These are phyloP conservation scores for Dynastes hyllus DNA, from an alignment of 2,888 invertebrate genomes.

Conservation along the genomic window DNA sequence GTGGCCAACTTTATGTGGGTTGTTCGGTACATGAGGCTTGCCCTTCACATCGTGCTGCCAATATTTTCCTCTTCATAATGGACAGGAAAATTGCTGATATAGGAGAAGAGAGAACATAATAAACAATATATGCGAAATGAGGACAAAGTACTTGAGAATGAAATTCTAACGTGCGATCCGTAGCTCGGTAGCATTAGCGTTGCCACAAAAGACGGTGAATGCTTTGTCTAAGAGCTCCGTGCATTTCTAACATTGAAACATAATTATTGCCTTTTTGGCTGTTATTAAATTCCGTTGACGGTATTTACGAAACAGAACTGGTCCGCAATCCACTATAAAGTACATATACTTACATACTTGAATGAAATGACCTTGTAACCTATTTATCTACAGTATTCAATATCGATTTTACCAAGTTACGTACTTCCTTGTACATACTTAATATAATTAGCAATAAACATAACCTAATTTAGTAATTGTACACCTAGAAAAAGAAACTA, in stretches of 20 bases:
- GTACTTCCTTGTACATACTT: not conserved
- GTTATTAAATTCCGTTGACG: constrained; percentile 38
- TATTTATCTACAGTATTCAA: not conserved
- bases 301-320: not conserved
- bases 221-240: constrained; percentile 1
- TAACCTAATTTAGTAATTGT: too few relatives aligned
- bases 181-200: constrained; percentile 1
- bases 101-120: constrained; percentile 43
- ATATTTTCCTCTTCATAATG: constrained; percentile 48
- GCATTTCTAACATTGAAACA: constrained; percentile 26
- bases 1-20: constrained; percentile 58
- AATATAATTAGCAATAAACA: not conserved
- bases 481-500: too few relatives aligned
- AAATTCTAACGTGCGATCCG: constrained; percentile 27
- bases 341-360: not conserved
- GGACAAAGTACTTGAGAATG: constrained; percentile 48
- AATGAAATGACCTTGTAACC: not conserved
- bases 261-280: constrained; percentile 39
- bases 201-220: constrained; percentile 23
- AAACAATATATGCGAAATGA: constrained; percentile 51
- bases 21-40: constrained; percentile 51
- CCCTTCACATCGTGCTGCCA: constrained; percentile 48
- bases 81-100: constrained; percentile 50
- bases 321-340: constrained; percentile 2
- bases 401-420: not conserved